Percentiles rank a stretch among this genome's conserved stretches.
These are phyloP conservation scores for Hypsibius dujardini DNA, from an alignment of 1,140 invertebrate species.

Conservation along the genomic window DNA sequence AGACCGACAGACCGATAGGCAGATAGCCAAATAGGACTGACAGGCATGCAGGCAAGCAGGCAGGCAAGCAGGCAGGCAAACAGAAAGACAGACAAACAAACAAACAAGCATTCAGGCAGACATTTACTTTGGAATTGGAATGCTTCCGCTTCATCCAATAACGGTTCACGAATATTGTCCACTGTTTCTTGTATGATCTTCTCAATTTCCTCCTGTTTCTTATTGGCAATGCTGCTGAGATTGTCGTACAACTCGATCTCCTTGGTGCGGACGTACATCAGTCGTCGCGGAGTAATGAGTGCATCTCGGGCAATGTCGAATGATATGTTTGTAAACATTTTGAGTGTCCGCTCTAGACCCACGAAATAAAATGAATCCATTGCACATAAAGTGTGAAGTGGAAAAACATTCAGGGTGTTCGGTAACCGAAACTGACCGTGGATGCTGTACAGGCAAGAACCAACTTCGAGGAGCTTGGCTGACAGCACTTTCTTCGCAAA, in stretches of 20 bases:
- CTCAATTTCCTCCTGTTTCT: slow-evolving; percentile 62
- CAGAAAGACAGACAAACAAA: no score
- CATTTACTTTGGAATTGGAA: slow-evolving; percentile 41
- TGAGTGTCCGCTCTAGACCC: slow-evolving; percentile 46
- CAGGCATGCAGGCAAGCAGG: no score
- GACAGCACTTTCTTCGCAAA: slow-evolving; percentile 17
- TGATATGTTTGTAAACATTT: slow-evolving; percentile 62
- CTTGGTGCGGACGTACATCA: slow-evolving; percentile 58
- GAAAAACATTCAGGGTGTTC: slow-evolving; percentile 14
- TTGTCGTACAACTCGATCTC: slow-evolving; percentile 59
- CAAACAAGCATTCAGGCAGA: background rate
- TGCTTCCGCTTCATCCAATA: slow-evolving; percentile 42
- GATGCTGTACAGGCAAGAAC: slow-evolving; percentile 16
- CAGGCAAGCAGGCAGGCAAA: no score
- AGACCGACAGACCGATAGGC: no score
- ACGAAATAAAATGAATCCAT: slow-evolving; percentile 8
- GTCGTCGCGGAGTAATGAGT: slow-evolving; percentile 61
- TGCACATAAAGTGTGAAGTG: slow-evolving; percentile 14
- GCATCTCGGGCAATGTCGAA: slow-evolving; percentile 75
- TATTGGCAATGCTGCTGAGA: slow-evolving; percentile 49
- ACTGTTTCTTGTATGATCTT: slow-evolving; percentile 55
- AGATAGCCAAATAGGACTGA: no score
- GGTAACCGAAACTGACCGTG: background rate
- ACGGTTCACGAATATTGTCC: slow-evolving; percentile 47
- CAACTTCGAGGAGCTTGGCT: slow-evolving; percentile 9